phyloP scores from a whole-genome alignment of 2,888 invertebrate genomes.

The Allacma fusca region DNA sequence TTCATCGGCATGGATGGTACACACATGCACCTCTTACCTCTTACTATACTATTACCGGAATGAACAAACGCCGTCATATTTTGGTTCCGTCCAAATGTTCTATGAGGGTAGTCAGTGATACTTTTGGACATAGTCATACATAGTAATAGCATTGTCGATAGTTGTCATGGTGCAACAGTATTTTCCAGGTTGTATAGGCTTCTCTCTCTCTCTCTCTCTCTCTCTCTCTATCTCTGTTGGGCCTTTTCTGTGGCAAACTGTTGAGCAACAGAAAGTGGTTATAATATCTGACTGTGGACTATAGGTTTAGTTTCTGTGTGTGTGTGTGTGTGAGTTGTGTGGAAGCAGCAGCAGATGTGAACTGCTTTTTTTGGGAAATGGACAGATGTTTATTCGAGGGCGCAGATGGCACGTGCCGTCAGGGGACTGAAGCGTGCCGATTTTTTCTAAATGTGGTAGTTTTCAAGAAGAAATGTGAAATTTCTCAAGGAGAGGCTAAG shows the following conservation, averaged over 20 bases:
- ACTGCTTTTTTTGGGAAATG: constrained; percentile 47
- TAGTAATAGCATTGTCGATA: constrained; percentile 14
- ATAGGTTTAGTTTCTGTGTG: constrained; percentile 25
- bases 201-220: constrained; percentile 18
- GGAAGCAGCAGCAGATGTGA: constrained; percentile 44
- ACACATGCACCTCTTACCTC: constrained; percentile 38
- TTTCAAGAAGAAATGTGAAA: constrained; percentile 23
- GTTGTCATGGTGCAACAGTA: constrained; percentile 42
- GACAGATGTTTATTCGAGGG: constrained; percentile 45
- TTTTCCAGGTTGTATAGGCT: constrained; percentile 33
- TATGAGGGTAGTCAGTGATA: not conserved
- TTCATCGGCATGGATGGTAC: constrained; percentile 23
- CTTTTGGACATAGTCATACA: constrained; percentile 8
- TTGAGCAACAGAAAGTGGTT: constrained; percentile 46
- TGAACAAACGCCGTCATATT: constrained; percentile 21
- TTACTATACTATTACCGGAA: not conserved
- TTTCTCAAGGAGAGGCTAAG: constrained; percentile 8
- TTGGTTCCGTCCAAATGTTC: not conserved
- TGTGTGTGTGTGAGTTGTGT: constrained; percentile 22
- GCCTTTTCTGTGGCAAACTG: constrained; percentile 38
- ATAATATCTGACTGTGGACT: constrained; percentile 25
- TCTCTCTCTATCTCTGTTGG: not conserved
- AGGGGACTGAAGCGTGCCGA: constrained; percentile 47
- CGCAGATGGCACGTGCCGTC: constrained; percentile 47
- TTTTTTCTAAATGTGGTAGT: constrained; percentile 38